Conservation (phyloP, 1,140 invertebrate species). For the Gryon sp. region DNA sequence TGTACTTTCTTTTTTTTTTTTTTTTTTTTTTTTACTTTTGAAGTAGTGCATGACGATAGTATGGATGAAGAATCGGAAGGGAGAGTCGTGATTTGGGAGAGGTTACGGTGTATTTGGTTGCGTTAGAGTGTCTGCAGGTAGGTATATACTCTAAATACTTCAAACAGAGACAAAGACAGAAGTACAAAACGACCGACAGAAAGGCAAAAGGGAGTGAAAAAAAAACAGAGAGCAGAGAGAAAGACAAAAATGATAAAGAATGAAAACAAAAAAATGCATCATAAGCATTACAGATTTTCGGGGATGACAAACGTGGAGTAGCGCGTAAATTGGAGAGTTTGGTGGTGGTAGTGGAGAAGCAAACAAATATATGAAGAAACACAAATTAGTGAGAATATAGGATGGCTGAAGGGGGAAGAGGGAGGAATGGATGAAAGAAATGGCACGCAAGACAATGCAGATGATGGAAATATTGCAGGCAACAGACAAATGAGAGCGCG, state of each 20-base stretch:
- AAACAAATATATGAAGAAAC: too few relatives aligned
- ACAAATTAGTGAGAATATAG: too few relatives aligned
- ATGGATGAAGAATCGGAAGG: conserved; percentile 55
- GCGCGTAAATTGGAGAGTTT: conserved; percentile 46
- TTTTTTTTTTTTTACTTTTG: too few relatives aligned
- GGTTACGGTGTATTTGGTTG: conserved; percentile 67
- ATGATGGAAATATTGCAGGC: conserved; percentile 39
- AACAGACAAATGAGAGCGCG: conserved; percentile 25
- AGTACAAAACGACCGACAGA: conserved; percentile 1
- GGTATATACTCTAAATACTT: conserved; percentile 65
- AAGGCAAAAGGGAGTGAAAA: neutral
- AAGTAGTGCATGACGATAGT: conserved; percentile 57
- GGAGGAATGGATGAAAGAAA: conserved; percentile 25
- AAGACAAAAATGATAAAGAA: neutral
- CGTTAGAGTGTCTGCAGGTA: conserved; percentile 71
- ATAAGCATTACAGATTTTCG: conserved; percentile 68
- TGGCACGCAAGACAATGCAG: conserved; percentile 37
- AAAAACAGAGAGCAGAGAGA: neutral
- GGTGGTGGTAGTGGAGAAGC: neutral
- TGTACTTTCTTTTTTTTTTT: too few relatives aligned
- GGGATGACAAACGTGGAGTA: conserved; percentile 51
- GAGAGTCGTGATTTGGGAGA: conserved; percentile 44
- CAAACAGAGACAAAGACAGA: conserved; percentile 21
- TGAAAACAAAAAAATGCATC: conserved; percentile 69
- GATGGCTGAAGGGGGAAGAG: too few relatives aligned